Conservation (phyloP, 2,797 vertebrate species). For the Luscinia luscinia region DNA sequence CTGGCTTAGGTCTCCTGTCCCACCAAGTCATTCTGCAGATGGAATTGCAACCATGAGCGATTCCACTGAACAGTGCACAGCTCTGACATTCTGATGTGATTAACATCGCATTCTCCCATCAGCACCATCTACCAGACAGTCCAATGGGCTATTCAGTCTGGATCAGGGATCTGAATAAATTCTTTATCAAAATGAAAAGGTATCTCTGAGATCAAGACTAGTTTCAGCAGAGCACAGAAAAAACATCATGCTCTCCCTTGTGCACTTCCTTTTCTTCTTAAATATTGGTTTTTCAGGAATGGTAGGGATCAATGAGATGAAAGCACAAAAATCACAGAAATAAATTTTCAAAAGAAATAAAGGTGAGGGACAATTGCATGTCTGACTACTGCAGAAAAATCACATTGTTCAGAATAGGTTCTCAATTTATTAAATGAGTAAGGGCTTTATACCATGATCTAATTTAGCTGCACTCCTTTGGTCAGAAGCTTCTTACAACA, state of each 20-base stretch:
- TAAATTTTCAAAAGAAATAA: neutral
- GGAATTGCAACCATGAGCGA: neutral
- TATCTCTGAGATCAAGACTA: neutral
- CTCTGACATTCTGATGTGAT: neutral
- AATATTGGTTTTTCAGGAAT: neutral
- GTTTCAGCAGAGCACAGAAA: neutral
- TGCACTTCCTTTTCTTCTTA: neutral
- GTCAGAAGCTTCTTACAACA: neutral
- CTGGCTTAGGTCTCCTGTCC: neutral
- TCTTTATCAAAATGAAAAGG: neutral
- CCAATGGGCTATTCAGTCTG: neutral
- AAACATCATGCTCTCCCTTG: neutral
- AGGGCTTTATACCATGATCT: neutral
- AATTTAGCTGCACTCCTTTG: neutral
- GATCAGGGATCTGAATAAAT: neutral
- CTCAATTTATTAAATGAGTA: neutral
- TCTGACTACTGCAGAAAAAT: neutral
- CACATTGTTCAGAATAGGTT: neutral
- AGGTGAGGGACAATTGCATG: neutral
- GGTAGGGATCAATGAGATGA: neutral
- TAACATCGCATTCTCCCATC: neutral
- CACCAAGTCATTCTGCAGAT: neutral
- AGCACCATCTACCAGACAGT: neutral
- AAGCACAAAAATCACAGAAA: neutral
- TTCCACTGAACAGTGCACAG: neutral